Evolutionary conservation across 1,140 invertebrate genomes (phyloP), one percentile per base, ranked within the genome.

Genomic region (Bombyx mandarina): DNA sequence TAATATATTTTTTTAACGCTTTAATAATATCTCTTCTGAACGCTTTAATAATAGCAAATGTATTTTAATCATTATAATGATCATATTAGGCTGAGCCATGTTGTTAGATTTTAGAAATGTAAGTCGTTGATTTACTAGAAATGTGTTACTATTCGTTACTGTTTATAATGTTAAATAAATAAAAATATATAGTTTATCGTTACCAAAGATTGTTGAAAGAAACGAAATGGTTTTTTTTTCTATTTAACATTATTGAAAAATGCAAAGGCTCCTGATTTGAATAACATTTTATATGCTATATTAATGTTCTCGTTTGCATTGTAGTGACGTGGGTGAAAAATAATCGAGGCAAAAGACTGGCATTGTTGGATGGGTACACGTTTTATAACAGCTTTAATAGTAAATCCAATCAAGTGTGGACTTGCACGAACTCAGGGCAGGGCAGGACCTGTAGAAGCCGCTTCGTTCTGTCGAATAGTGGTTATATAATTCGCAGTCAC

Each of bases 241-340:
- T 47, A 12, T 12, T 47, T 47, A 7, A 47, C 8, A 10, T 47
- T 47, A 10, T 47, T 47, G 5, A 47, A 47, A 10, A 47, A 1
- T 6, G 9, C 9, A 47, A 47, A 9, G 45, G 45, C 26, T 35
- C 26, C 26, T 35, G 26, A 35, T 35, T 35, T 35, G 26, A 35
- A 3, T 35, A 35, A 5, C 26, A 35, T 35, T 35, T 35, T 35
- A 35, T 0, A 35, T 35, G 26, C 26, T 5, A 35, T 35, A 35
- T 35, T 35, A 35, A 35, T 35, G 2, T 35, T 35, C 26, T 35
- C 26, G 9, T 56, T 57, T 52, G 6, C 26, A 26, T 51, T 7
- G 8, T 18, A 57, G 56, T 57, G 42, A 51, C 8, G 10, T 57
- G 42, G 42, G 35, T 52, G 43, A 51, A 45, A 45, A 57, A 52